Evolutionary conservation across 2,888 invertebrate genomes (phyloP), one percentile per base, ranked within the genome.

Genomic region (Gastracanthus pulcherrimus): DNA sequence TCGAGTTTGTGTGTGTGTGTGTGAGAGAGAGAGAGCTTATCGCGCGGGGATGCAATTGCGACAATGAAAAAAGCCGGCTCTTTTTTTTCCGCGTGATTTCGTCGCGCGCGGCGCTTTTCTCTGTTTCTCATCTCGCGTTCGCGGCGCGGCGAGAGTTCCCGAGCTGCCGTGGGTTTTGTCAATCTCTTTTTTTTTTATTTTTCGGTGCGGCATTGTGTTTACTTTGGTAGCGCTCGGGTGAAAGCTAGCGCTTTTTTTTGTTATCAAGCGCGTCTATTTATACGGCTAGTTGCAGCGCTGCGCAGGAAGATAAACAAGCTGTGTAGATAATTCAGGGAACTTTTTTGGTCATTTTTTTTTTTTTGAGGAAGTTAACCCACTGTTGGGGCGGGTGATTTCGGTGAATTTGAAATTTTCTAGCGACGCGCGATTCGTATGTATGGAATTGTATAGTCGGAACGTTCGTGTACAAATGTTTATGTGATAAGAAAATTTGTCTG

Each of bases 1-100:
- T n/a, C n/a, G n/a, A n/a, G n/a, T n/a, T n/a, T n/a, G n/a, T n/a
- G n/a, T n/a, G n/a, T n/a, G n/a, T n/a, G n/a, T n/a, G n/a, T n/a
- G n/a, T n/a, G n/a, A n/a, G n/a, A n/a, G n/a, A n/a, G n/a, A n/a
- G 55, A 19, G 13, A 19, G 67, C 67, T 72, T 67, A 77, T 77
- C 69, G 70, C 60, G 36, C 38, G 7, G 6, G n/a, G 13, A 31
- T n/a, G 60, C 48, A 62, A 70, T 70, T 77, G 77, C 62, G 48
- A 70, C 77, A 77, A 70, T 69, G 69, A n/a, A 76, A 69, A 69
- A 23, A 41, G 0, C 45, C 16, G n/a, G 11, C 19, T 13, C 31
- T 31, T 64, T 62, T 74, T 74, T 41, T 23, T 34, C 16, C 26
- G 70, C 31, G 51, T 55, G n/a, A 16, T 72, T 58, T 36, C 9